A percentile compares a stretch with the other conserved stretches of the same genome.
phyloP scores from a whole-genome alignment of 2,113 vertebrate species.

The Sminthopsis crassicaudata region DNA sequence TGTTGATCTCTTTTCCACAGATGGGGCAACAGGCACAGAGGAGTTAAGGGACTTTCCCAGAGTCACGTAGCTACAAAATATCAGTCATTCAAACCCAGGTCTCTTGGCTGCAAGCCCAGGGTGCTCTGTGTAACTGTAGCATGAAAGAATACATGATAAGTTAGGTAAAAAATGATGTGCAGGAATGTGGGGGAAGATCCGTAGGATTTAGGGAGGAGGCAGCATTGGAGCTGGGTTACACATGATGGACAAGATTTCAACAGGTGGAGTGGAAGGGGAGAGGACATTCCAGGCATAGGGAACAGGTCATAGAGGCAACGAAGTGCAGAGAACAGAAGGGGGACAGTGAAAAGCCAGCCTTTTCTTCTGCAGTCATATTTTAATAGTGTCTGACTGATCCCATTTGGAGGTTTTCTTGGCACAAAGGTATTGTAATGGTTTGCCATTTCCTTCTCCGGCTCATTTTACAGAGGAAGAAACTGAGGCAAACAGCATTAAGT shows the following conservation, averaged over 20 bases:
- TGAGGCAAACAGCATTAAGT: background rate
- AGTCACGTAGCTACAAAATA: background rate
- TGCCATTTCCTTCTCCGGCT: background rate
- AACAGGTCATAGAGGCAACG: background rate
- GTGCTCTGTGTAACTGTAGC: background rate
- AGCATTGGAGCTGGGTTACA: background rate
- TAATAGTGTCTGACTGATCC: background rate
- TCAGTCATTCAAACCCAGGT: background rate
- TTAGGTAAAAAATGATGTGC: background rate
- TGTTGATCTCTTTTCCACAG: background rate
- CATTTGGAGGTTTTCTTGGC: background rate
- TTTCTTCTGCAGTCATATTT: background rate
- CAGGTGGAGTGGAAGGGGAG: background rate
- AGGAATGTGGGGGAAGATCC: background rate
- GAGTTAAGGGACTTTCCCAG: background rate
- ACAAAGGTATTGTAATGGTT: background rate
- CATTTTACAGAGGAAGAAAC: background rate
- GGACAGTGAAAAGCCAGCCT: background rate
- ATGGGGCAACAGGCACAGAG: background rate
- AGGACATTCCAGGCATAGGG: conserved; percentile 1
- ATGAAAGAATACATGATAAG: background rate
- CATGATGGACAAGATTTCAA: background rate
- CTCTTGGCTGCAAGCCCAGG: background rate
- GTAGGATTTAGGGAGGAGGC: background rate
- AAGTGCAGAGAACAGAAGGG: background rate